Base-by-base conservation (phyloP, 2,113 vertebrate genomes). In the Chroicocephalus ridibundus region DNA sequence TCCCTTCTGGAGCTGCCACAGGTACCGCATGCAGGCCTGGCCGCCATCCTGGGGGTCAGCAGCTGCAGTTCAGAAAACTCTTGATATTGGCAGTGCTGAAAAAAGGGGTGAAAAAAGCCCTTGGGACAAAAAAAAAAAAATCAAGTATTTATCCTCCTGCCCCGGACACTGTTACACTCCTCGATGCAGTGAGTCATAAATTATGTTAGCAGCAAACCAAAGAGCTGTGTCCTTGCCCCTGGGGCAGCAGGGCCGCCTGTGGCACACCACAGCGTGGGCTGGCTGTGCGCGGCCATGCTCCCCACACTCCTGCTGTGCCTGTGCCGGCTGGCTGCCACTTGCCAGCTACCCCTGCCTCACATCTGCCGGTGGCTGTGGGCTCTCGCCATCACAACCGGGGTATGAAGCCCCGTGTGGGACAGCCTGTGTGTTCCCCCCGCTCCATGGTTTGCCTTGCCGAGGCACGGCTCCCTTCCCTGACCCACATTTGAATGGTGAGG, bases 381-480 rank as follows among this genome's bases (percentile, higher is more conserved):
- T 34, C 44, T n/a, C 0, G 4, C n/a, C 34, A 13, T 66, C 11
- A 2, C 4, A 15, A 36, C 26, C 19, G 8, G 54, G 47, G 10
- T 19, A 5, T 1, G 5, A 20, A 49, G 9, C n/a, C 26, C 11
- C 1, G 0, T 0, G 4, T 60, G 16, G 38, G 36, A 34, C 17
- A 42, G n/a, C 60, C 31, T 26, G 26, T 26, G 47, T 57, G 42
- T 11, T 13, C 27, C 13, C 10, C 4, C 6, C 10, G 1, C 25
- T 0, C 5, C 17, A 1, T 29, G 1, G 0, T 31, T 16, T 61
- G 25, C 36, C 11, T 32, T 11, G 26, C 70, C 1, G 4, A 17
- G 46, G n/a, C 26, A 18, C 2, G 0, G 32, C 36, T 77, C 51
- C 24, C 13, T 40, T 51, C 1, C 2, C 72, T 13, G 15, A 6